Conservation (phyloP, 1,140 invertebrate species). For the Saccostrea glomerata region DNA sequence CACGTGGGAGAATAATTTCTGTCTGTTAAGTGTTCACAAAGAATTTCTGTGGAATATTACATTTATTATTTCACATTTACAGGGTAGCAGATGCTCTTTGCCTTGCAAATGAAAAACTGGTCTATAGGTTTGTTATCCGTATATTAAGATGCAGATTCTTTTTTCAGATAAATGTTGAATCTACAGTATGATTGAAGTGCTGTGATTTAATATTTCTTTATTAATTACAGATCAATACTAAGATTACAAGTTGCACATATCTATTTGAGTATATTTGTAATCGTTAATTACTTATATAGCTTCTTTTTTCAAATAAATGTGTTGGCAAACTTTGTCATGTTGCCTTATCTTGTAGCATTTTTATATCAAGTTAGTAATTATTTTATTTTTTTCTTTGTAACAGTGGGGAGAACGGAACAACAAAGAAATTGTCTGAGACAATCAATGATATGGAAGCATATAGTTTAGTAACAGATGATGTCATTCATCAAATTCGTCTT, state of each 20-base stretch:
- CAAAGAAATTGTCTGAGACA: not conserved
- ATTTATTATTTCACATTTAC: not conserved
- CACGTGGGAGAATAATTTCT: no score
- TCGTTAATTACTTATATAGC: not conserved
- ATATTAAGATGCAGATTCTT: not conserved
- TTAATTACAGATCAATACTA: not conserved
- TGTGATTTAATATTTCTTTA: not conserved
- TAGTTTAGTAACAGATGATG: not conserved
- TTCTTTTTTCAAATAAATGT: not conserved
- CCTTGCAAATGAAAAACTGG: not conserved
- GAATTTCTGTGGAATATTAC: no score
- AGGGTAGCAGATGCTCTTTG: not conserved
- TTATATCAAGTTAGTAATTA: not conserved
- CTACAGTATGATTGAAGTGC: not conserved
- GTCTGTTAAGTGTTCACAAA: not conserved
- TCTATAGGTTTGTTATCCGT: no score
- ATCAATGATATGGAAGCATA: not conserved
- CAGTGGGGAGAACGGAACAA: not conserved
- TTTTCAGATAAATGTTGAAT: not conserved
- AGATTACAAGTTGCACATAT: not conserved
- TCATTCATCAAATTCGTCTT: not conserved
- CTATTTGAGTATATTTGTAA: not conserved
- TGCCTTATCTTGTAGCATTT: not conserved
- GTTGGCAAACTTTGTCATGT: not conserved
- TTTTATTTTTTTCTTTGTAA: not conserved